Conservation (phyloP, 2,113 vertebrate genomes). For the Anas platyrhynchos region DNA sequence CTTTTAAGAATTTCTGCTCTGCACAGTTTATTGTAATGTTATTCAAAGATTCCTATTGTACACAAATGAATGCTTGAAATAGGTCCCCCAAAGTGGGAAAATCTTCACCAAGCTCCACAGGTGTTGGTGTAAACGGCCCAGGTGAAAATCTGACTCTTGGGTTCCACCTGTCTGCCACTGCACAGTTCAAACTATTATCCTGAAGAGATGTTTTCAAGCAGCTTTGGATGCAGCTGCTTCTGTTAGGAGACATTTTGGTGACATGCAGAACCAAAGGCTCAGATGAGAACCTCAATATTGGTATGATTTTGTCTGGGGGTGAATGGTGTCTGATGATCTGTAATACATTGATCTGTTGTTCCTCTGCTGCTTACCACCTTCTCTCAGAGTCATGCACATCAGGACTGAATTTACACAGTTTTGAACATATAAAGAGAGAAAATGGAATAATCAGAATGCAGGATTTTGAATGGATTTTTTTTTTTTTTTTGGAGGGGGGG, state of each 20-base stretch:
- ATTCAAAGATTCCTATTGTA: not conserved
- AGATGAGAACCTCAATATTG: not conserved
- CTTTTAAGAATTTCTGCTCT: not conserved
- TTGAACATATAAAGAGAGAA: not conserved
- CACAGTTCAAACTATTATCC: not conserved
- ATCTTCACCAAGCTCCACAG: not conserved
- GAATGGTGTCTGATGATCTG: not conserved
- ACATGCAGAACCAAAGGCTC: not conserved
- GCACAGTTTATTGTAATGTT: not conserved
- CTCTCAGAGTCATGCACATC: not conserved
- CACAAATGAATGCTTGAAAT: not conserved
- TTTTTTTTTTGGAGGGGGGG: too few species aligned
- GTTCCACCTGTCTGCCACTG: not conserved
- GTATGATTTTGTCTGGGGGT: not conserved
- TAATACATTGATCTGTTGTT: not conserved
- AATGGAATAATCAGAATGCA: not conserved
- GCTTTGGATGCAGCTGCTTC: not conserved
- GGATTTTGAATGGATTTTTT: not conserved
- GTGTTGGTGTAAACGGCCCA: not conserved
- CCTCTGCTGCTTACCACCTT: not conserved
- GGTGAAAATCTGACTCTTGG: not conserved
- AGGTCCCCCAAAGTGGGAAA: not conserved
- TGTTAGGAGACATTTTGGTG: not conserved
- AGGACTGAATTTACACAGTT: not conserved
- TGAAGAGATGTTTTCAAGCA: accelerated